phyloP scores from a whole-genome alignment of 2,797 vertebrate genomes.

The Argya squamiceps region DNA sequence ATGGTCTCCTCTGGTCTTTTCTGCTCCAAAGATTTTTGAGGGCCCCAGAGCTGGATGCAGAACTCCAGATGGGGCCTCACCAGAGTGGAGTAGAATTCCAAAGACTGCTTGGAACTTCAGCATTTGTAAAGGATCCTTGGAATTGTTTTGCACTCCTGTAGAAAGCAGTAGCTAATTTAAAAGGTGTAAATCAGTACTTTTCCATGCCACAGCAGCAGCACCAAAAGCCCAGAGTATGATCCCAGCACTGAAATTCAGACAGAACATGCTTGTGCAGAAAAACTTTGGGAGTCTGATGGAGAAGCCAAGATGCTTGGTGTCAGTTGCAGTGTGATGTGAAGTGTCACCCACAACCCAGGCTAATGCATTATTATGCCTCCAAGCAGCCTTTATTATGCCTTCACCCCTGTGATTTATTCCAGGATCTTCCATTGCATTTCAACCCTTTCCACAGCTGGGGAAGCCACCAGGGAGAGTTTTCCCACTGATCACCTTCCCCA shows the following conservation, averaged over 20 bases:
- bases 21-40: neutral
- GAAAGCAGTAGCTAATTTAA: neutral
- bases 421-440: neutral
- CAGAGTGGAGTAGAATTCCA: neutral
- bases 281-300: fast-evolving
- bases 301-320: neutral
- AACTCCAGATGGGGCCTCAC: neutral
- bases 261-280: neutral
- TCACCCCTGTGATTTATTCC: neutral
- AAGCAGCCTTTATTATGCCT: too few species aligned
- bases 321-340: fast-evolving
- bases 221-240: neutral
- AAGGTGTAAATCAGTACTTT: neutral
- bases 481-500: fast-evolving
- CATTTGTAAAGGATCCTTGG: neutral
- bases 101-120: neutral
- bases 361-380: fast-evolving
- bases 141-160: neutral
- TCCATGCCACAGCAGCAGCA: neutral
- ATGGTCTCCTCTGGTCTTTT: neutral
- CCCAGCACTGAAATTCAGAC: neutral
- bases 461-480: neutral
- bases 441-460: neutral
- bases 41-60: neutral
- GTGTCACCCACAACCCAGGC: fast-evolving